A percentile compares a stretch with the other conserved stretches of the same genome.
These are phyloP conservation scores for Oligia strigilis DNA, from an alignment of 2,888 invertebrate genomes.

Conservation along the genomic window DNA sequence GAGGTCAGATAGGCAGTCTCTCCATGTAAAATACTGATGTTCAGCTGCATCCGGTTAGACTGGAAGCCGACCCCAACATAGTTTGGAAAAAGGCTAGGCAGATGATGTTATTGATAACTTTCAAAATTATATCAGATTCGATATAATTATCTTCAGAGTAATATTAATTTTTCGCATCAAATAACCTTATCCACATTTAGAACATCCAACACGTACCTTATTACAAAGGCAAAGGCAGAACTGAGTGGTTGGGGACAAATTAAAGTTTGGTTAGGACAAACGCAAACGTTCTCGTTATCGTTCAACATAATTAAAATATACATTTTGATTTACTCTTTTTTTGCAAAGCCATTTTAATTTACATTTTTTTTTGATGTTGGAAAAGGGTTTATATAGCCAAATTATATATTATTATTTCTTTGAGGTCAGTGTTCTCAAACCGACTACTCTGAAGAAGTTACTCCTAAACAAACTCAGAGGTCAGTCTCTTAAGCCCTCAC, in stretches of 20 bases:
- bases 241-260: slow-evolving; percentile 57
- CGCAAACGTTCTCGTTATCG: slow-evolving; percentile 31
- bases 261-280: slow-evolving; percentile 65
- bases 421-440: too few relatives aligned
- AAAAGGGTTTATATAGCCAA: neutral
- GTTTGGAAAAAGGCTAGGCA: too few relatives aligned
- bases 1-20: too few relatives aligned
- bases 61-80: too few relatives aligned
- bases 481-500: too few relatives aligned
- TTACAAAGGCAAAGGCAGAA: slow-evolving; percentile 59
- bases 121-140: too few relatives aligned
- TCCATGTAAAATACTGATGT: too few relatives aligned
- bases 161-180: neutral
- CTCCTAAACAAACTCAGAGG: too few relatives aligned
- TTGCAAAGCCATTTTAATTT: slow-evolving; percentile 48
- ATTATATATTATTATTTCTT: neutral
- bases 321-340: slow-evolving; percentile 56
- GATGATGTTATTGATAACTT: too few relatives aligned
- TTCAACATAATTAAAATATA: slow-evolving; percentile 42
- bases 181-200: slow-evolving; percentile 37
- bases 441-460: too few relatives aligned
- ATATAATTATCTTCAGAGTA: neutral
- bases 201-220: slow-evolving; percentile 31
- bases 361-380: slow-evolving; percentile 41
- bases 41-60: too few relatives aligned